Evolutionary conservation across 2,113 vertebrate species (phyloP).

Genomic region (Leucopsar rothschildi): DNA sequence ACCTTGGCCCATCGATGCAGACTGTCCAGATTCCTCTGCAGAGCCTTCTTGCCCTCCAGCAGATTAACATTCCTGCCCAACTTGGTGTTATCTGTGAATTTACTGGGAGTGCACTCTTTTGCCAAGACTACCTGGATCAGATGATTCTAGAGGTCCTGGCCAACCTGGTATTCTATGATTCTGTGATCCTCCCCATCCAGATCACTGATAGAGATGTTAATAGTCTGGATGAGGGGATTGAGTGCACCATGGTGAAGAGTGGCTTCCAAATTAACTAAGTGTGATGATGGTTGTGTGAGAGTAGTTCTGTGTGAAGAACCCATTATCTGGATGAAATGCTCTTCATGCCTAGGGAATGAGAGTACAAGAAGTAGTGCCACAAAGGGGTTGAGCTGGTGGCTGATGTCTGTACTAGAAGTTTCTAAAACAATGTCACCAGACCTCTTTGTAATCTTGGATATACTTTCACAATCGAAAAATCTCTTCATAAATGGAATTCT

Average conservation of each 20-base stretch:
- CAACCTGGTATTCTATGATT: neutral
- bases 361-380: rapidly evolving
- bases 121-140: neutral
- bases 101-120: neutral
- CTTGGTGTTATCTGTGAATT: neutral
- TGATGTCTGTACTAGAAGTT: neutral
- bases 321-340: neutral
- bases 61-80: neutral
- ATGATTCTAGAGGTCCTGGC: neutral
- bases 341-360: neutral
- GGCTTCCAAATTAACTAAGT: neutral
- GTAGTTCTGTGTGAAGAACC: neutral
- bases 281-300: neutral
- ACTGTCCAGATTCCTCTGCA: neutral
- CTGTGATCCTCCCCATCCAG: neutral
- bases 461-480: neutral
- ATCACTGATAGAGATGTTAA: neutral
- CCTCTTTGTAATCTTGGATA: neutral
- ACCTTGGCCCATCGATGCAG: neutral
- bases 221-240: neutral
- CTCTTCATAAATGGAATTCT: neutral
- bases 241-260: neutral
- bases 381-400: neutral
- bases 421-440: neutral
- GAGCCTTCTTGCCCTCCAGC: neutral